Evolutionary conservation across 64 coral and sea anemone genomes (phyloP).

Genomic region (Pocillopora damicornis): DNA sequence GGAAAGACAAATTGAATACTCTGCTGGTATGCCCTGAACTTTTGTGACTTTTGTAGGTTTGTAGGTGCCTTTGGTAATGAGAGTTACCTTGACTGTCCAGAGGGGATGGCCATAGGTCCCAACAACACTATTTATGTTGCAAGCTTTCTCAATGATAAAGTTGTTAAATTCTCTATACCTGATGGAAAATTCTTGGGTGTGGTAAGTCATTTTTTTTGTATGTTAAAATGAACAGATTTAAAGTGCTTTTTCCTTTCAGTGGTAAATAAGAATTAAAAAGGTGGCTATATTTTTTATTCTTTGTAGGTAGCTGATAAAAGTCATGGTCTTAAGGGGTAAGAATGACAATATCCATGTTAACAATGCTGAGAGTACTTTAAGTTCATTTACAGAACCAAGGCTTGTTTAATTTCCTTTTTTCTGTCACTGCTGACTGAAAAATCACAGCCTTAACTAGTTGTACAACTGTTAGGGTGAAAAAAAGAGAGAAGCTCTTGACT

Average conservation of each 20-base stretch:
- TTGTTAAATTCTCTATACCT: constrained; percentile 65
- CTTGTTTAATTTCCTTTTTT: no score
- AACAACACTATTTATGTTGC: constrained; percentile 78
- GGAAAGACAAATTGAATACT: no score
- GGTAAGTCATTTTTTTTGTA: constrained; percentile 21
- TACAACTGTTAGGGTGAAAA: no score
- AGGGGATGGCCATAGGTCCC: constrained; percentile 69
- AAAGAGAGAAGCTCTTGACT: no score
- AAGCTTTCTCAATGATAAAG: constrained; percentile 74
- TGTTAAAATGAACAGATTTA: no score
- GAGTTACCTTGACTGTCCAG: constrained; percentile 71
- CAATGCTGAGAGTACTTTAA: background rate
- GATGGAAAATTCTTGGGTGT: constrained; percentile 75
- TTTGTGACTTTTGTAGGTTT: constrained; percentile 30
- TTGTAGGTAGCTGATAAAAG: constrained; percentile 52
- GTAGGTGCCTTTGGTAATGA: constrained; percentile 82
- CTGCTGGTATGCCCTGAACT: background rate
- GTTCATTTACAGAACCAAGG: no score
- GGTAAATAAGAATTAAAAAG: background rate
- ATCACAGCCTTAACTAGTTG: no score
- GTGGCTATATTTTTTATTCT: background rate
- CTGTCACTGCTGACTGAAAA: no score
- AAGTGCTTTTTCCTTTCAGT: background rate
- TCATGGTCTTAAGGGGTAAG: constrained; percentile 61
- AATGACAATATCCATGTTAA: background rate